Base-by-base conservation (phyloP, 2,113 vertebrate genomes). In the Phainopepla nitens region DNA sequence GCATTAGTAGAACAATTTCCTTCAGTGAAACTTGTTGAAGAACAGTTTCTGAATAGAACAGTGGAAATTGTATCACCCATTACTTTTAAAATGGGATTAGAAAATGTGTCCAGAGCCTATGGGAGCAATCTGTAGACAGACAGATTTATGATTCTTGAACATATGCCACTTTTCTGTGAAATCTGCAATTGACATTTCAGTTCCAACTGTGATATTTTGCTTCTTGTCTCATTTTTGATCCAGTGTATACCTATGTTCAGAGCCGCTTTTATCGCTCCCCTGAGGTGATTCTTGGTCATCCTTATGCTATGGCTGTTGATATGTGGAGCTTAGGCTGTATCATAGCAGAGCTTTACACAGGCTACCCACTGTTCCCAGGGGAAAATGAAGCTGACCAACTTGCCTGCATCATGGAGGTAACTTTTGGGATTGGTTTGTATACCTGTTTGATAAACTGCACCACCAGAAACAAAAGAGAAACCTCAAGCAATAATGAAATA, bases 251-350 rank as follows among this genome's bases (percentile, higher is more conserved):
- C 8, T 99, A 99, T 89, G 99, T 99, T 95, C 99, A 99, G 97
- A 99, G 99, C 92, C 98, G 99, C 9, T 99, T 99, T 97, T 99
- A 99, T 95, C 98, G 99, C 78, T 99, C 99, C 3, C 99, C 99
- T 4, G 99, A 99, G 94, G 99, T 99, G 93, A 99, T 99, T 92
- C 98, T 99, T 95, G 99, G 99, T 51, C 98, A 99, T 53, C 98
- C 98, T n/a, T 99, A 99, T 89, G 98, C 98, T 95, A 98, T 98
- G 98, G 98, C 99, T 94, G 99, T 99, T 24, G 99, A 99, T 82
- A 99, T 99, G 99, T 99, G 99, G 99, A 99, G 99, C 82, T 97
- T 99, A 91, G 99, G 99, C 72, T 99, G 99, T 95, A 99, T 99
- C 95, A 97, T 99, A 87, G 99, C 98, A 4, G 99, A 99, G 93